Evolutionary conservation across 2,113 vertebrate genomes (phyloP), one percentile per base, ranked within the genome.

Genomic region (Cygnus atratus): DNA sequence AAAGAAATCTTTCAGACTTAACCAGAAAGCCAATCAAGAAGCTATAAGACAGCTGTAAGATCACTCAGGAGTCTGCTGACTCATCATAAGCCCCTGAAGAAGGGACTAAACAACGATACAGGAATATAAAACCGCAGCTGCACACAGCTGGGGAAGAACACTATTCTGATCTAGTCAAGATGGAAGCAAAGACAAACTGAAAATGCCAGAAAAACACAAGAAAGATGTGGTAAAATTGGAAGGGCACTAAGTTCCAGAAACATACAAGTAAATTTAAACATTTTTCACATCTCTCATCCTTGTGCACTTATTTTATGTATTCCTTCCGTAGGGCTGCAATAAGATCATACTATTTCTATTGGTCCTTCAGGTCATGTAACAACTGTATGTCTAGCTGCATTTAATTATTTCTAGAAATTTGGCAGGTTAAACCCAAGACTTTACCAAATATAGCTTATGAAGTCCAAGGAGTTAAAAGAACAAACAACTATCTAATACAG

Each of bases 1-100:
- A 81, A 93, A 93, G 68, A 80, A 54, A 31, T 43, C 67, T 66
- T 90, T 80, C 83, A 93, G 63, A 77, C 31, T 63, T 28, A 85
- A 72, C 91, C 7, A 84, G 43, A 86, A 86, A 90, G 12, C n/a
- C 25, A 63, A 55, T 18, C 54, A 83, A 82, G 48, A 72, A 61
- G 18, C 17, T 25, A 50, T 83, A 25, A 52, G 50, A 52, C 50
- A 52, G 50, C 62, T 65, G 77, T 87, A 37, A 87, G 67, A 65
- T 29, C 87, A 62, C 44, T 79, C 35, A 37, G 58, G 39, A 35
- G 8, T 14, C 62, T 76, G 54, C 44, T 35, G 29, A 72, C 26
- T 87, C 55, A 67, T 21, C 68, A 79, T 37, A 91, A 84, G 65
- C 11, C 70, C 78, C 54, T 50, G 39, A 84, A 52, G 43, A 80